Conservation (phyloP, 2,888 invertebrate species). For the Maniola hyperantus region DNA sequence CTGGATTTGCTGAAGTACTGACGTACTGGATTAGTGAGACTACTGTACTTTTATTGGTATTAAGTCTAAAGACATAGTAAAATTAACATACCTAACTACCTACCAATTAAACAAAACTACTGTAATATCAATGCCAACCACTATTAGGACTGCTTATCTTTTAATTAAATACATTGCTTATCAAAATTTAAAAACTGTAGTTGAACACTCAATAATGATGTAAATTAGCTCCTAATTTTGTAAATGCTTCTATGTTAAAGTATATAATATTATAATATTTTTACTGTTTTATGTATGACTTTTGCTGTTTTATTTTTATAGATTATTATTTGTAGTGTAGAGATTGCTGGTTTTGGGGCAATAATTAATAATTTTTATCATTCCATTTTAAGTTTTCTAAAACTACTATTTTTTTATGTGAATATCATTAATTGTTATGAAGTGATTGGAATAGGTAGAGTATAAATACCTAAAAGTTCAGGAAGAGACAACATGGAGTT, state of each 20-base stretch:
- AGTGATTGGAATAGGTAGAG: too few species aligned
- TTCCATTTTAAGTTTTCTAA: not conserved
- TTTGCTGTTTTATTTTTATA: not conserved
- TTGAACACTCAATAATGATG: not conserved
- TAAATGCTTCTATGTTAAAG: conserved; percentile 10
- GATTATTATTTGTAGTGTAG: not conserved
- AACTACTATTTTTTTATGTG: too few species aligned
- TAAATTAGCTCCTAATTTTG: conserved; percentile 5
- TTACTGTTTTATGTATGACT: too few species aligned
- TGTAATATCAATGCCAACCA: not conserved
- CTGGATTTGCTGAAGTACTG: not conserved
- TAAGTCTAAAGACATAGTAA: not conserved
- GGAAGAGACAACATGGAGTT: too few species aligned
- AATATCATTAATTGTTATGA: too few species aligned
- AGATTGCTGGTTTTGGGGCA: not conserved
- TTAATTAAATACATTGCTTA: conserved; percentile 16
- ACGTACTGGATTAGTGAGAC: not conserved
- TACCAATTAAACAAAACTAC: not conserved
- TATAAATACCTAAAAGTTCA: too few species aligned
- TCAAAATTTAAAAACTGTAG: not conserved
- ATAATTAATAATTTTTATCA: not conserved
- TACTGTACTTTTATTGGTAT: too few species aligned
- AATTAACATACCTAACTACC: not conserved
- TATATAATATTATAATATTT: not conserved
- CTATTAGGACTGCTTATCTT: conserved; percentile 9